phyloP scores from a whole-genome alignment of 23 tunicate genomes.

The Styela plicata region DNA sequence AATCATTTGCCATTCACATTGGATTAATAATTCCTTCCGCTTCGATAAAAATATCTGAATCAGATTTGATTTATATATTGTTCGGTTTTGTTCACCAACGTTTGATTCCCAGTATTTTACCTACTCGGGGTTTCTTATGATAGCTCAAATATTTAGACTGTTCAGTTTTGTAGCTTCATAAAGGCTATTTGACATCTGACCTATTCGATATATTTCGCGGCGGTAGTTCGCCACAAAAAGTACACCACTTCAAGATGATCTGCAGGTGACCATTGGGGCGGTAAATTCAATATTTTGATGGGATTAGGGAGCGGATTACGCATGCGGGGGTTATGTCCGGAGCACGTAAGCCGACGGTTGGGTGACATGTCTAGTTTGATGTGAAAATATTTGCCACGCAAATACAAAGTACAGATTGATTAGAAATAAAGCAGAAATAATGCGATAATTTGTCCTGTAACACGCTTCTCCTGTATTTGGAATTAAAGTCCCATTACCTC shows the following conservation, averaged over 20 bases:
- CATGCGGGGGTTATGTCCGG: constrained; percentile 33
- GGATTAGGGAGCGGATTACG: constrained; percentile 35
- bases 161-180: not conserved
- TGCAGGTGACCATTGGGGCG: constrained; percentile 7
- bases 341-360: constrained; percentile 23
- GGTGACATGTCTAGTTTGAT: constrained; percentile 26
- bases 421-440: not conserved
- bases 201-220: not conserved
- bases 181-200: not conserved
- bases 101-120: no score
- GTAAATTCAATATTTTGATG: constrained; percentile 40
- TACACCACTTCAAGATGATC: not conserved
- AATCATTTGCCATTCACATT: no score
- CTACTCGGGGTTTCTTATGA: no score
- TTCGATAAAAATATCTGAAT: no score
- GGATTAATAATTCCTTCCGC: no score
- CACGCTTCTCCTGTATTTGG: constrained; percentile 1
- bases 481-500: not conserved
- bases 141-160: no score
- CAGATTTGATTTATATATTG: no score
- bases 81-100: no score
- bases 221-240: not conserved
- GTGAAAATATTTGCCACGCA: constrained; percentile 23
- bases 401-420: not conserved
- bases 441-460: not conserved